These are phyloP conservation scores for Cerastoderma edule DNA, from an alignment of 2,888 invertebrate species.

Conservation along the genomic window DNA sequence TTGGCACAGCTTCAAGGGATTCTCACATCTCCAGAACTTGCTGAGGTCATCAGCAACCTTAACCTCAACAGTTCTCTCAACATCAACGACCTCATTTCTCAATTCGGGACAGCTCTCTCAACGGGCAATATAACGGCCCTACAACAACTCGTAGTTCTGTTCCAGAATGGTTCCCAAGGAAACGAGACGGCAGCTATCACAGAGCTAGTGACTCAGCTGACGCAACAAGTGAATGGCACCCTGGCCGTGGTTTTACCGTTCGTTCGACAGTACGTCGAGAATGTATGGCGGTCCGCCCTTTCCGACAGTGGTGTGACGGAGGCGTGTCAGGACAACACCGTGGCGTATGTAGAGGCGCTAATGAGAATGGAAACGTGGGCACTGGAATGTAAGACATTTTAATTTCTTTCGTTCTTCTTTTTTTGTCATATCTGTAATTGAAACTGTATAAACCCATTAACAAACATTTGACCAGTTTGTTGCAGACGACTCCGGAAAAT, in stretches of 20 bases:
- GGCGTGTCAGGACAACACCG: background rate
- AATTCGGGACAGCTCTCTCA: background rate
- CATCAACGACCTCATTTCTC: background rate
- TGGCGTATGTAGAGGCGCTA: constrained; percentile 10
- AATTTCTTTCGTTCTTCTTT: background rate
- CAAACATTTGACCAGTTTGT: background rate
- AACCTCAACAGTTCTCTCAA: background rate
- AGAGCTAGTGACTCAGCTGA: background rate
- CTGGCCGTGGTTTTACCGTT: background rate
- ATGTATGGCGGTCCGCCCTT: background rate
- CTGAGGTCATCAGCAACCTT: background rate
- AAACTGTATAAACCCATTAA: background rate
- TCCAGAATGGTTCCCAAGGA: constrained; percentile 10
- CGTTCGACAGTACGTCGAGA: constrained; percentile 6
- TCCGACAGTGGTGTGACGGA: constrained; percentile 12
- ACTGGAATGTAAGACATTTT: constrained; percentile 2
- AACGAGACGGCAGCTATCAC: background rate
- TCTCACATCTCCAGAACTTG: background rate
- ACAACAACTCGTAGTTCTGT: background rate
- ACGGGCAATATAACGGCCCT: constrained; percentile 5
- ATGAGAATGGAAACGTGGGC: constrained; percentile 7
- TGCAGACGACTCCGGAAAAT: background rate
- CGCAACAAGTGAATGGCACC: constrained; percentile 3
- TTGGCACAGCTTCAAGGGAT: constrained; percentile 1
- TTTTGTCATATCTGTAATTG: background rate